phyloP scores from a whole-genome alignment of 2,888 invertebrate genomes.

The Drosophila multiciliata region DNA sequence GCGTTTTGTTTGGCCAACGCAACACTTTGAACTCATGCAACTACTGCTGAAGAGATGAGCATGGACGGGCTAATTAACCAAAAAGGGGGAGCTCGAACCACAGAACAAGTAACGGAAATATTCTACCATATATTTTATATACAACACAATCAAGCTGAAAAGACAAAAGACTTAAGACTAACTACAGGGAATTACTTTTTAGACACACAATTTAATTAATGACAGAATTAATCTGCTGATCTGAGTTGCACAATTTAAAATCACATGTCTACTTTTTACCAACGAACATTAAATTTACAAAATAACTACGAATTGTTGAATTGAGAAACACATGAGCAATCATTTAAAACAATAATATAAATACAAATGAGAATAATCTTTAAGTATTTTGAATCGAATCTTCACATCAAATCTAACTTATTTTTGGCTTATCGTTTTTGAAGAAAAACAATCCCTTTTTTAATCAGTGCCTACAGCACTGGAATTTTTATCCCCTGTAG shows the following conservation, averaged over 20 bases:
- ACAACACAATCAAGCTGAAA: background rate
- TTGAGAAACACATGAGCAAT: background rate
- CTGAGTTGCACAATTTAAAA: background rate
- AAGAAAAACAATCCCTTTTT: background rate
- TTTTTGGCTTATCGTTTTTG: background rate
- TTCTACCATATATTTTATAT: background rate
- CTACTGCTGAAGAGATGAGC: slow-evolving; percentile 28
- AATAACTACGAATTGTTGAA: background rate
- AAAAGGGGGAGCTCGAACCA: background rate
- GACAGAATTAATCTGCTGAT: background rate
- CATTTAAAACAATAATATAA: background rate
- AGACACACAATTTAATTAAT: background rate
- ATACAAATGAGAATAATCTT: background rate
- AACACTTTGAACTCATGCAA: slow-evolving; percentile 56
- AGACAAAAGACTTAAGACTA: background rate
- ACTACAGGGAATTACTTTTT: background rate
- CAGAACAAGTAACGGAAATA: background rate
- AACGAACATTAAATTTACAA: background rate
- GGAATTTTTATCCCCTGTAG: slow-evolving; percentile 10
- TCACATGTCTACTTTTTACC: background rate
- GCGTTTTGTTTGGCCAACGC: slow-evolving; percentile 62
- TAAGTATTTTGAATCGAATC: background rate
- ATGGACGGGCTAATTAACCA: slow-evolving; percentile 14
- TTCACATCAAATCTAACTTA: background rate
- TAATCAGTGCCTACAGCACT: slow-evolving; percentile 12